Evolutionary conservation across 2,113 vertebrate species (phyloP), one percentile per base, ranked within the genome.

Genomic region (Delphinapterus leucas): DNA sequence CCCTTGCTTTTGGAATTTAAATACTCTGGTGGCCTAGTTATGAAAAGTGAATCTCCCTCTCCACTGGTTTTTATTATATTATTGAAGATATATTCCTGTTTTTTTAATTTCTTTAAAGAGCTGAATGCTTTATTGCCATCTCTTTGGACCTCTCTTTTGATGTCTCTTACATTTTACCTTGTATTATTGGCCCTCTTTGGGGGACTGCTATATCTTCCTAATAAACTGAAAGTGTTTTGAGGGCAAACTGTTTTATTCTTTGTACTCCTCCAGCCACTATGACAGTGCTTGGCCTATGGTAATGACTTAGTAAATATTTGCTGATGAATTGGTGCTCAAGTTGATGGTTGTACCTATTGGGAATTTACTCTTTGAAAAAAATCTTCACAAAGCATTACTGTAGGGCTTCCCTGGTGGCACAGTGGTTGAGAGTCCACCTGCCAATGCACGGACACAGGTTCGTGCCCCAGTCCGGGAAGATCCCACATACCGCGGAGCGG

Each of bases 1-100:
- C 14, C 36, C 63, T 94, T 84, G 65, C 33, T 68, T 93, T 77
- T 49, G 70, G 60, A 92, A 95, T 95, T 85, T 96, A 95, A 97
- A 93, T 63, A 85, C 31, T 93, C 94, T 47, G 36, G 36, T 92
- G 79, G 61, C 95, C 95, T 87, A 80, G 23, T 94, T 94, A 87
- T 31, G 41, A 90, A 94, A 97, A 95, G 85, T 80, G 61, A 86
- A 55, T 65, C 49, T 91, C 70, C 21, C 41, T 86, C n/a, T 70
- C 41, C 65, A 41, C 36, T 85, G 71, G 55, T 84, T 92, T 93
- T 86, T 31, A 81, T 74, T 49, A 28, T 73, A 63, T 49, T 85
- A 68, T 85, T 65, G 38, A 86, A 91, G 15, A 73, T 83, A 84
- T 8, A 81, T 47, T 88, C 44, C 20, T 60, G 90, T 77, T 83